Base-by-base conservation (phyloP, 2,797 vertebrate species). In the Phrynocephalus guinanensis region DNA sequence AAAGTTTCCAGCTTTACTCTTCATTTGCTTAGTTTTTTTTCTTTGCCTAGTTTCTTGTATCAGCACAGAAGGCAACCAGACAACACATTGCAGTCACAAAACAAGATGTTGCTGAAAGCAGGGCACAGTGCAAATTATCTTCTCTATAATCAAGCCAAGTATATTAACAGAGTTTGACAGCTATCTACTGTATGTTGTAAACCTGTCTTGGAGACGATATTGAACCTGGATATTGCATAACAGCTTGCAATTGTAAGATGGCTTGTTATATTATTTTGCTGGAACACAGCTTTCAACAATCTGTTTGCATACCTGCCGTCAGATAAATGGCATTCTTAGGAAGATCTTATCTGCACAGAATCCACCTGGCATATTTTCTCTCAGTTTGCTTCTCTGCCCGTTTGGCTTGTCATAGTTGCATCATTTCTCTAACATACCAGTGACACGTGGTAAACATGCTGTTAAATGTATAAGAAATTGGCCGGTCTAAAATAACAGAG, bases 1-100 rank as follows among this genome's bases (percentile, higher is more conserved):
- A 48, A 52, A 26, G 44, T 48, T 79, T 85, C 66, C 66, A 85
- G 84, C 20, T 78, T 38, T 77, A 67, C 48, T 50, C 84, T 20
- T 63, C 60, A 18, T 63, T 63, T 18, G 5, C 60, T 85, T 15
- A 9, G 20, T 30, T 13, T 56, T 33, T 56, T 56, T 26, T 50
- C 24, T 78, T 56, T 52, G 63, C 15, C 52, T 20, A 50, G 13
- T 66, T 67, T 76, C 33, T 66, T 77, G 5, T 78, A 33, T 79
- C n/a, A 70, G 68, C 20, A 70, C 76, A 79, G 73, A 60, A 24
- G 86, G 50, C 18, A 60, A 60, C 10, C 60, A 71, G 24, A 15
- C 22, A 28, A 70, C 26, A 66, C 66, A 28, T 28, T 44, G 66
- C 33, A n/a, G 9, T 77, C 50, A 71, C 56, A 79, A 87, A 83